phyloP scores from a whole-genome alignment of 2,113 vertebrate genomes.

The Uropsilus gracilis region DNA sequence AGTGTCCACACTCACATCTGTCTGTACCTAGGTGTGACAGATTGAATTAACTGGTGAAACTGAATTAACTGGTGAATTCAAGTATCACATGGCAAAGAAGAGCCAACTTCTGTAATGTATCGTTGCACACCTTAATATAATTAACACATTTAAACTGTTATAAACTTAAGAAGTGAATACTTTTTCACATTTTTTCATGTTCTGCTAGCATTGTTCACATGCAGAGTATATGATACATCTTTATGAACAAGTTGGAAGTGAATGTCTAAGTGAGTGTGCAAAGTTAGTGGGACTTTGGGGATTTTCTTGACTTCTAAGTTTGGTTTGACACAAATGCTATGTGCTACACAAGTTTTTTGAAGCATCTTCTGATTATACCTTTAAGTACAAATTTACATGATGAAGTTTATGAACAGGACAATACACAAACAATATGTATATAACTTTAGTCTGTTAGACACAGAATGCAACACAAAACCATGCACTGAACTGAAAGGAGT shows the following conservation, averaged over 20 bases:
- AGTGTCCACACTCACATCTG: slow-evolving; percentile 93
- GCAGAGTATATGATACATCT: slow-evolving; percentile 49
- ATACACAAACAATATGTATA: neutral
- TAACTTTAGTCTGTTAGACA: slow-evolving; percentile 46
- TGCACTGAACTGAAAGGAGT: slow-evolving; percentile 30
- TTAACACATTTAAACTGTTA: slow-evolving; percentile 25
- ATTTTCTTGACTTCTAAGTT: neutral
- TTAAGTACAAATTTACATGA: slow-evolving; percentile 15
- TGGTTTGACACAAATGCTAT: slow-evolving; percentile 10
- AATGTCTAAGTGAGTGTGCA: neutral
- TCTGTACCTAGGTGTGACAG: slow-evolving; percentile 89
- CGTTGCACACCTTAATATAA: neutral
- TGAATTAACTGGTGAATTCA: slow-evolving; percentile 8
- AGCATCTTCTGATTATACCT: neutral
- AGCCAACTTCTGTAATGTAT: neutral
- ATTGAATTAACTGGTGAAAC: slow-evolving; percentile 30
- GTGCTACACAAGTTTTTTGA: neutral
- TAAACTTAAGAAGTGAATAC: slow-evolving; percentile 21
- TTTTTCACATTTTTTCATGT: neutral
- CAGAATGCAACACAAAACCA: slow-evolving; percentile 71
- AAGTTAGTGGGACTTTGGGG: neutral
- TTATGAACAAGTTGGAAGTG: slow-evolving; percentile 15
- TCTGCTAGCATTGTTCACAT: slow-evolving; percentile 45
- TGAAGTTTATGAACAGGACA: slow-evolving; percentile 44
- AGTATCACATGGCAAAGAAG: slow-evolving; percentile 31